Evolutionary conservation across 2,888 invertebrate species (phyloP).

Genomic region (Acronicta alni): DNA sequence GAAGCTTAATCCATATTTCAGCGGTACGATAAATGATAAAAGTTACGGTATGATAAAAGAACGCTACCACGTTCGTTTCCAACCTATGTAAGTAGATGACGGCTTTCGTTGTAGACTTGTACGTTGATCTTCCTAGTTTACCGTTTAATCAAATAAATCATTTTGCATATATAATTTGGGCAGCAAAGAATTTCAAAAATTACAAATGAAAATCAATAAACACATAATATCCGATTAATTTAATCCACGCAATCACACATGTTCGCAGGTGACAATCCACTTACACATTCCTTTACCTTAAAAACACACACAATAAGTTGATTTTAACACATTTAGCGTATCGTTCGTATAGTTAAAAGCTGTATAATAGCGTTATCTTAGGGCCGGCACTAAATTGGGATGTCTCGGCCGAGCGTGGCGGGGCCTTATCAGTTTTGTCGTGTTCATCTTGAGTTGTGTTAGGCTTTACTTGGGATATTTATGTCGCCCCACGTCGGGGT

Average conservation of each 20-base stretch:
- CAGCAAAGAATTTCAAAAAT: conserved; percentile 16
- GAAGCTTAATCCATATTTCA: no score
- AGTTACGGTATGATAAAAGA: no score
- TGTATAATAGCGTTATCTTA: conserved; percentile 88
- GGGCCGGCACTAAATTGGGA: conserved; percentile 88
- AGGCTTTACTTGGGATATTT: conserved; percentile 87
- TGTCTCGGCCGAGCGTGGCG: conserved; percentile 84
- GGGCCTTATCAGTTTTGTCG: conserved; percentile 87
- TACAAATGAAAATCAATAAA: conserved; percentile 42
- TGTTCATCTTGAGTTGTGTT: conserved; percentile 89
- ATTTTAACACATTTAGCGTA: conserved; percentile 87
- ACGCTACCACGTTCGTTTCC: no score
- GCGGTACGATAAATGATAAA: no score
- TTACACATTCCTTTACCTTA: conserved; percentile 66
- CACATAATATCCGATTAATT: conserved; percentile 31
- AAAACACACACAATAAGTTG: conserved; percentile 78
- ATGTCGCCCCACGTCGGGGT: conserved; percentile 79
- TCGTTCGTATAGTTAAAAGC: conserved; percentile 88
- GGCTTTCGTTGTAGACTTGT: no score
- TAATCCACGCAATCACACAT: conserved; percentile 53
- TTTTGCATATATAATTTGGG: neutral
- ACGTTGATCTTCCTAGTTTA: no score
- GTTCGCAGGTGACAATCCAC: conserved; percentile 63
- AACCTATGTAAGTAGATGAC: no score
- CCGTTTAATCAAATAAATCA: no score